These are phyloP conservation scores for Crocodylus rhombifer DNA, from an alignment of 2,797 vertebrate genomes.

Conservation along the genomic window DNA sequence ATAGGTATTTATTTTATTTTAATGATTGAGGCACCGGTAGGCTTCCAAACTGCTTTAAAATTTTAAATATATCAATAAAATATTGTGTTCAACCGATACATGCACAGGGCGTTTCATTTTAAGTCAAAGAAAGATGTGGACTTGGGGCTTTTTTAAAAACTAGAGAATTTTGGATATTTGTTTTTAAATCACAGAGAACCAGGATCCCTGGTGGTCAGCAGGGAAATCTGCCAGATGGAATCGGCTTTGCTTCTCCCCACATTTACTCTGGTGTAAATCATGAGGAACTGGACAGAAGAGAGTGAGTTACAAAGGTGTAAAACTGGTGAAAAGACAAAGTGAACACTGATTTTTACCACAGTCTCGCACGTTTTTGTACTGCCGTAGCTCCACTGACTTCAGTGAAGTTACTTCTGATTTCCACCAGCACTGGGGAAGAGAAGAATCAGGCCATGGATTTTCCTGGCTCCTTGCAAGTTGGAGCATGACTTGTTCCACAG, in stretches of 20 bases:
- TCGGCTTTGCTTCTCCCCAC: background rate
- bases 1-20: too few species aligned
- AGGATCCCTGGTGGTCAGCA: background rate
- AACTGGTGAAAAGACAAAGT: background rate
- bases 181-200: too few species aligned
- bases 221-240: background rate
- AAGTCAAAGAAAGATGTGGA: too few species aligned
- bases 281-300: background rate
- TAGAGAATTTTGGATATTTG: too few species aligned
- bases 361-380: background rate
- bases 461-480: background rate
- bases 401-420: background rate
- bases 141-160: too few species aligned
- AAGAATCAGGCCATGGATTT: background rate
- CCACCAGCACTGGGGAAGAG: background rate
- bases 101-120: too few species aligned
- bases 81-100: too few species aligned
- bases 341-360: background rate
- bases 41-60: too few species aligned
- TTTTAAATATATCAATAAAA: too few species aligned
- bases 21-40: too few species aligned
- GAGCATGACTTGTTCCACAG: background rate
- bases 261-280: background rate
- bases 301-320: background rate
- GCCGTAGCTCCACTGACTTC: background rate